Base-by-base conservation (phyloP, 2,797 vertebrate genomes). In the Hyperoplus immaculatus region DNA sequence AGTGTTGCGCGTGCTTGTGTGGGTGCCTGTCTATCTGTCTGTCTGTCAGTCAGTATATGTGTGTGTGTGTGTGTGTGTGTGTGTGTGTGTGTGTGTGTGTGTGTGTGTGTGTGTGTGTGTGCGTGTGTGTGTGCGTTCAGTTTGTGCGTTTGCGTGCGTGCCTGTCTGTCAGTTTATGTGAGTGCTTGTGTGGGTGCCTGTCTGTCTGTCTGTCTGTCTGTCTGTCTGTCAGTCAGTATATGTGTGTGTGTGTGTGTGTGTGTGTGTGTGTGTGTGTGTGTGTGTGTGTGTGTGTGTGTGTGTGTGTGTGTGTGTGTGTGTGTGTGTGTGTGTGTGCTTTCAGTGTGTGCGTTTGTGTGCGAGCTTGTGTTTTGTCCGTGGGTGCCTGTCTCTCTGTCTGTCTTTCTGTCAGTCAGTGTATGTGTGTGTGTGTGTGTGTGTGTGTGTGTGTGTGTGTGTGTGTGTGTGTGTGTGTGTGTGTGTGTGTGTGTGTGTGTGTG, bases 161-260 rank as follows among this genome's bases (percentile, higher is more conserved):
- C 21, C 2, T 21, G 21, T 21, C 21, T 21, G 21, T 21, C 21
- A 21, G 21, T 21, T 21, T 21, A 21, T 21, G 21, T 21, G 21
- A 1, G 21, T 21, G 21, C 21, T 95, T 95, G 90, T 94, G 93
- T 92, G 82, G 21, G 21, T 21, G 21, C 21, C 21, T 21, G 21
- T 21, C 21, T 21, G 21, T n/a, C n/a, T n/a, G n/a, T n/a, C n/a
- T n/a, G n/a, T n/a, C n/a, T n/a, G n/a, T n/a, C n/a, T n/a, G n/a
- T n/a, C n/a, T n/a, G n/a, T n/a, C n/a, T n/a, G n/a, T 21, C 21
- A 21, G 21, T 21, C 21, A 21, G 21, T 21, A 21, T 21, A 21
- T 7, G 36, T 58, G 56, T 58, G 38, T 58, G 56, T 58, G 56
- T 41, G 36, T 10, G 6, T 39, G 53, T 5, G 11, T 54, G 53